These are phyloP conservation scores for Ylistrum balloti DNA, from an alignment of 1,140 invertebrate species.

Conservation along the genomic window DNA sequence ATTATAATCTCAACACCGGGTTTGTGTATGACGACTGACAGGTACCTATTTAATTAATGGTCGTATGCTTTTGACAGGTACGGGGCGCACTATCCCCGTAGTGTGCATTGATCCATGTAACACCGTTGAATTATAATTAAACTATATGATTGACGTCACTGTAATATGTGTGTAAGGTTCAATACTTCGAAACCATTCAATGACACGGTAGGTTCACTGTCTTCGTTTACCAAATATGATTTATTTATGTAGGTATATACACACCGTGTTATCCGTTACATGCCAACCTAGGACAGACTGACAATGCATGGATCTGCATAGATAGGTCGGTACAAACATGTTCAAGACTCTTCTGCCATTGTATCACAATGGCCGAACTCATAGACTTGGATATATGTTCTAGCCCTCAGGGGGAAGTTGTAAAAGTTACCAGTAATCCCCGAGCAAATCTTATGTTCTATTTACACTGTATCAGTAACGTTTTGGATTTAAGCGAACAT, in stretches of 20 bases:
- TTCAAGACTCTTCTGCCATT: slow-evolving; percentile 10
- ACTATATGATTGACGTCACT: slow-evolving; percentile 24
- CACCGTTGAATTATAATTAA: neutral
- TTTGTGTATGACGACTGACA: neutral
- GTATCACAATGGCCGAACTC: neutral
- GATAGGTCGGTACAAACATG: neutral
- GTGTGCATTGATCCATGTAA: neutral
- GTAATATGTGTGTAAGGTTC: slow-evolving; percentile 3
- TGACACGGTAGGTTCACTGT: neutral
- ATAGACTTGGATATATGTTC: slow-evolving; percentile 27
- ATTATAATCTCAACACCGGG: neutral
- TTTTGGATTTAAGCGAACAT: slow-evolving; percentile 29
- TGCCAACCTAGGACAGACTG: neutral
- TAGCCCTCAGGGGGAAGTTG: neutral
- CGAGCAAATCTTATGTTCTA: neutral
- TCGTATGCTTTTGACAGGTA: neutral
- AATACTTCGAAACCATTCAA: neutral
- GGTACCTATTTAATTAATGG: neutral
- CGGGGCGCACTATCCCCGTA: neutral
- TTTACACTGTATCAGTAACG: neutral
- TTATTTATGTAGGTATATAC: neutral
- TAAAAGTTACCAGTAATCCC: neutral
- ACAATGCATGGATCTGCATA: slow-evolving; percentile 33
- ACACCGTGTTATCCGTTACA: neutral
- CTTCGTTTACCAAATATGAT: slow-evolving; percentile 22